These are phyloP conservation scores for Mormyrus hasselquistii DNA, from an alignment of 2,797 vertebrate species.

Conservation along the genomic window DNA sequence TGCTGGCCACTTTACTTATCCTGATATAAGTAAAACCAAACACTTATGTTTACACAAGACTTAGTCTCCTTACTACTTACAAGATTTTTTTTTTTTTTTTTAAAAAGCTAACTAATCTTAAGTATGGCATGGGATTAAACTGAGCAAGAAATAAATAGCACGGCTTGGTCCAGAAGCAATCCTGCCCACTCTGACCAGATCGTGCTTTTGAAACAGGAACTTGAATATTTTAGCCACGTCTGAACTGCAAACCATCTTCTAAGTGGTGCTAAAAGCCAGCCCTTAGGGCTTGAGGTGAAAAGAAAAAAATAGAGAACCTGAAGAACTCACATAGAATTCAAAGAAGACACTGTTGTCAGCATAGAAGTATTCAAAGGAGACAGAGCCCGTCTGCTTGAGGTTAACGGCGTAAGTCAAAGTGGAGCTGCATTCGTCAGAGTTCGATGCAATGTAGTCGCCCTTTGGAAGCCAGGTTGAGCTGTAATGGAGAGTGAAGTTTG, in stretches of 20 bases:
- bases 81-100: background rate
- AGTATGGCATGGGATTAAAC: background rate
- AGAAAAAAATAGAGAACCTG: background rate
- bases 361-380: constrained; percentile 87
- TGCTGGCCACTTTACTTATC: background rate
- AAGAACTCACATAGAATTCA: constrained; percentile 81
- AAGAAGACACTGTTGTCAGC: constrained; percentile 84
- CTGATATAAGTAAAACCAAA: background rate
- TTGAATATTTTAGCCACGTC: background rate
- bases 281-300: background rate
- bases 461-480: constrained; percentile 85
- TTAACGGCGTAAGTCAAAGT: constrained; percentile 83
- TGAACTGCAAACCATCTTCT: background rate
- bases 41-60: background rate
- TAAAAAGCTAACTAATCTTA: background rate
- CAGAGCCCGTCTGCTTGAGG: constrained; percentile 80
- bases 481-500: background rate
- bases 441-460: constrained; percentile 82
- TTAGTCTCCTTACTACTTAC: background rate
- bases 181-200: background rate
- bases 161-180: background rate
- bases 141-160: background rate
- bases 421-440: constrained; percentile 87
- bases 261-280: background rate
- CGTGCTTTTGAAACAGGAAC: background rate